A percentile compares a stretch with the other conserved stretches of the same genome.
Conservation (phyloP, 2,888 invertebrate species). For the Chydorus sphaericus region DNA sequence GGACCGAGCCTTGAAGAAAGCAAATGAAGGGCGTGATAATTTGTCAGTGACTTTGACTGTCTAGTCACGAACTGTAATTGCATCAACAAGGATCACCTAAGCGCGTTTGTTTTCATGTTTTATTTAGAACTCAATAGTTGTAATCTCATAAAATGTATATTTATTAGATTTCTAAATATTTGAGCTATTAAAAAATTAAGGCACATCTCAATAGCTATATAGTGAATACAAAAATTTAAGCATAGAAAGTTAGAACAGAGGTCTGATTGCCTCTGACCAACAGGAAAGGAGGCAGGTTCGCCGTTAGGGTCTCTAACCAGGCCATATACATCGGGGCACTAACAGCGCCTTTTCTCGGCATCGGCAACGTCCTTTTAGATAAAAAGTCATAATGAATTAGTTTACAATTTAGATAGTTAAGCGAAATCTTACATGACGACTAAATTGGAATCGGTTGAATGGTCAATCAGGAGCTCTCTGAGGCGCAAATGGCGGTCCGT, state of each 20-base stretch:
- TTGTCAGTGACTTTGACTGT: too few relatives aligned
- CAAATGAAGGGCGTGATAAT: too few relatives aligned
- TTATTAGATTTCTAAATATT: too few relatives aligned
- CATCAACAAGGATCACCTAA: too few relatives aligned
- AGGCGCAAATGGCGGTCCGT: constrained; percentile 80
- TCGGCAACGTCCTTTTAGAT: constrained; percentile 63
- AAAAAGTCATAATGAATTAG: constrained; percentile 14
- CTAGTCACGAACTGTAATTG: too few relatives aligned
- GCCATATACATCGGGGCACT: constrained; percentile 89
- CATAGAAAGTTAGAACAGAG: constrained; percentile 21
- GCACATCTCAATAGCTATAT: too few relatives aligned
- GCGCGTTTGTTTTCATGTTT: too few relatives aligned
- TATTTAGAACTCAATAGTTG: too few relatives aligned
- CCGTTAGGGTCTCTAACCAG: constrained; percentile 81
- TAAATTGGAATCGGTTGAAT: constrained; percentile 68
- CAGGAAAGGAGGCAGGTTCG: constrained; percentile 55
- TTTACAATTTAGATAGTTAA: background rate
- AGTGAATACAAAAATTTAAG: too few relatives aligned
- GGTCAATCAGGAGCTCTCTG: constrained; percentile 64
- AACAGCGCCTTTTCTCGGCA: constrained; percentile 80
- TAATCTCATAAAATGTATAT: too few relatives aligned
- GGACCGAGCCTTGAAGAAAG: too few relatives aligned
- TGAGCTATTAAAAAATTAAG: too few relatives aligned
- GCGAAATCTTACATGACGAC: constrained; percentile 64
- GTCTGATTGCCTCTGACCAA: constrained; percentile 22